A percentile compares a stretch with the other conserved stretches of the same genome.
Evolutionary conservation across 2,797 vertebrate genomes (phyloP).

Genomic region (Chelmon rostratus): DNA sequence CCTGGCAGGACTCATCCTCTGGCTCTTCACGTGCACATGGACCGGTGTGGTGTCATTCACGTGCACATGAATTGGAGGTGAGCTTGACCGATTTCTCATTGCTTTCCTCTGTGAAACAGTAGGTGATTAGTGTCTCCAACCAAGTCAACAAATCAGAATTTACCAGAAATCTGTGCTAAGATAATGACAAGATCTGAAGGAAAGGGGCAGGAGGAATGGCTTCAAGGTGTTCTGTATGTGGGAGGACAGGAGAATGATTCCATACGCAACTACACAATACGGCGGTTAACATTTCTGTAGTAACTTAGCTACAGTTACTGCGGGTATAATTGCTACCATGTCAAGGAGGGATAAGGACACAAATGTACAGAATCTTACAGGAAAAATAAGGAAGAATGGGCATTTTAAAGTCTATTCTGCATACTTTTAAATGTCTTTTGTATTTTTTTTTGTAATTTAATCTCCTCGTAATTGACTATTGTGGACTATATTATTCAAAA

Average conservation of each 20-base stretch:
- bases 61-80: constrained; percentile 94
- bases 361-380: background rate
- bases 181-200: background rate
- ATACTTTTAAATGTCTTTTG: background rate
- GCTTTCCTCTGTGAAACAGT: constrained; percentile 83
- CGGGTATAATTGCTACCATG: background rate
- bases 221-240: background rate
- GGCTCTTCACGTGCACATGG: constrained; percentile 92
- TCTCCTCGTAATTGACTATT: background rate
- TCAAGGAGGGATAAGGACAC: background rate
- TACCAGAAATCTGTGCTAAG: background rate
- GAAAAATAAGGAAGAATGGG: background rate
- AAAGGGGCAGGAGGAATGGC: too few relatives aligned
- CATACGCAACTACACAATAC: background rate
- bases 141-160: background rate
- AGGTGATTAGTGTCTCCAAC: background rate
- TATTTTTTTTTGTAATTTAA: background rate
- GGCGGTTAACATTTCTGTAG: too few relatives aligned
- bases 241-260: background rate
- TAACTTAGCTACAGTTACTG: background rate
- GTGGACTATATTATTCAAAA: background rate
- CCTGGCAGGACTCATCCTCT: constrained; percentile 84
- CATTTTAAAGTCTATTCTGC: too few relatives aligned
- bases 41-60: constrained; percentile 91
- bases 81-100: constrained; percentile 89